Evolutionary conservation across 1,140 invertebrate genomes (phyloP), one percentile per base, ranked within the genome.

Genomic region (Cephus cinctus): DNA sequence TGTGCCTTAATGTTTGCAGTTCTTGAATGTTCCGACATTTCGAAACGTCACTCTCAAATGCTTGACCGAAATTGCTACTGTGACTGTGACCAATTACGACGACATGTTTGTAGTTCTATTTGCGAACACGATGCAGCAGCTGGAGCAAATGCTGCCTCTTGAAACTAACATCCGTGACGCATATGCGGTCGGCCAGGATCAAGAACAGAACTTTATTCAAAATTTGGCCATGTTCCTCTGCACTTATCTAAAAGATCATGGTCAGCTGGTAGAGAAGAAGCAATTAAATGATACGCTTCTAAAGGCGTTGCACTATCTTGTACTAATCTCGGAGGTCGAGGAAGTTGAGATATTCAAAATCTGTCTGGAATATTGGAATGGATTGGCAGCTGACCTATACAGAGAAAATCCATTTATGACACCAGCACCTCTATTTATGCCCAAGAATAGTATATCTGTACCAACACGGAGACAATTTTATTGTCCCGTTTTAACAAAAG

Each of bases 331-430:
- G 14, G 94, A 98, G 80, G 96, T 99, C 2, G 97, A 99, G 53
- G 98, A 99, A 67, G 93, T 97, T 0, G 98, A 99, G 81, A 97
- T 99, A 46, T 99, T 99, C 70, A 99, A 99, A 81, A 99, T 99
- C 52, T 99, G 97, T 72, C 76, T 99, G 15, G 98, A 99, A 71
- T 99, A 98, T 73, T 99, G 98, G 98, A 98, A 97, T 78, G 84
- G 85, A 46, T 78, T 99, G 15, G 84, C 92, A 12, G 83, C 91
- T 41, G 93, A 98, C 69, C 78, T 99, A 43, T 99, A 98, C 68
- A 86, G 89, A 65, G 86, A 88, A 58, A 82, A 81, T 65, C 83
- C 84, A 15, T 82, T 78, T 47, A 43, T 64, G 32, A 39, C 70
- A 21, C 39, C 57, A 0, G 41, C 73, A 1, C 66, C 77, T 3